Evolutionary conservation across 2,797 vertebrate genomes (phyloP).

Genomic region (Hydrocynus forskahlii): DNA sequence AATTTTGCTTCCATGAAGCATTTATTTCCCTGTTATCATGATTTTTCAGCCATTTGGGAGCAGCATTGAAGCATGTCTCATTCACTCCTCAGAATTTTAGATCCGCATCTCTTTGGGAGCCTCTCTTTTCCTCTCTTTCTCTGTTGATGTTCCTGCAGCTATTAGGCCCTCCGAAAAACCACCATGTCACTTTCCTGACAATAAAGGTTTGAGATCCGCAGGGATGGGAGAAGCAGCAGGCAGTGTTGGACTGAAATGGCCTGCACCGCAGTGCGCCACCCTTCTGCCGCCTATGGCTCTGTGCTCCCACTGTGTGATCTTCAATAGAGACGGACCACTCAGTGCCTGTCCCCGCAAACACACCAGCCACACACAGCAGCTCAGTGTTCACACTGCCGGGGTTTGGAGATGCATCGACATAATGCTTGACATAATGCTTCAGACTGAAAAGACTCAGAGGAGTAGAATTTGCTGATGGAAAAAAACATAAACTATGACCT

Average conservation of each 20-base stretch:
- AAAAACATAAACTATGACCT: slow-evolving; percentile 40
- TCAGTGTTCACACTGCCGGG: slow-evolving; percentile 23
- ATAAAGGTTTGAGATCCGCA: slow-evolving; percentile 18
- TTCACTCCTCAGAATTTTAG: slow-evolving; percentile 1
- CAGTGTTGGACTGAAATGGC: slow-evolving; percentile 23
- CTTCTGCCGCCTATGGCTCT: slow-evolving; percentile 31
- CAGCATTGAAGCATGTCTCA: background rate
- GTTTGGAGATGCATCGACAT: slow-evolving; percentile 23
- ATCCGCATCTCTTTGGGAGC: slow-evolving; percentile 9
- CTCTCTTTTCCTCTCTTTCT: slow-evolving; percentile 7
- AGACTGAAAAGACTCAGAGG: slow-evolving; percentile 32
- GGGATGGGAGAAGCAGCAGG: slow-evolving; percentile 19
- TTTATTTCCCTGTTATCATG: slow-evolving; percentile 2
- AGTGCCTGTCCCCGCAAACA: slow-evolving; percentile 28
- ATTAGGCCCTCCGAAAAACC: background rate
- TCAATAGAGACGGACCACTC: slow-evolving; percentile 17
- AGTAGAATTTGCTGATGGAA: slow-evolving; percentile 18
- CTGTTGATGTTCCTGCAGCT: background rate
- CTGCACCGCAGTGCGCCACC: slow-evolving; percentile 31
- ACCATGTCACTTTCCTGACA: background rate
- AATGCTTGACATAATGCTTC: slow-evolving; percentile 13
- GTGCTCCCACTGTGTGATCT: slow-evolving; percentile 48
- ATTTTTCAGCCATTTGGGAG: background rate
- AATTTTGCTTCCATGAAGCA: slow-evolving; percentile 6
- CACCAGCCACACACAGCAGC: slow-evolving; percentile 26